phyloP scores from a whole-genome alignment of 2,113 vertebrate genomes.

The Stegastes partitus region DNA sequence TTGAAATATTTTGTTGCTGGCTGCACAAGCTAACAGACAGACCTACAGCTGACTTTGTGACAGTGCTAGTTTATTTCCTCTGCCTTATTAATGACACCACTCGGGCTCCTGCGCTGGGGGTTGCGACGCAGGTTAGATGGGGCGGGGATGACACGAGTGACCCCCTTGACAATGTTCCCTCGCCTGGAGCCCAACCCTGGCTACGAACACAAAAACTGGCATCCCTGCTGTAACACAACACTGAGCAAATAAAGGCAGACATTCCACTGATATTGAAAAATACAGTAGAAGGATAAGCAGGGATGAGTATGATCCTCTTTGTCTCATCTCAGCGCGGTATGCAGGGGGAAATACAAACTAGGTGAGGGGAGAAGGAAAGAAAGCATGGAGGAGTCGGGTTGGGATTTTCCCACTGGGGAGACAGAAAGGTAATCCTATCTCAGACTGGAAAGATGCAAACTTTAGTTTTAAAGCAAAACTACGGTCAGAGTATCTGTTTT shows the following conservation, averaged over 20 bases:
- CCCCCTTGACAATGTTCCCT: slow-evolving; percentile 43
- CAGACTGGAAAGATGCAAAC: slow-evolving; percentile 12
- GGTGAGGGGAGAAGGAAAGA: slow-evolving; percentile 30
- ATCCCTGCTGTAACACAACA: slow-evolving; percentile 67
- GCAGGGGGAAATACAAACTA: slow-evolving; percentile 46
- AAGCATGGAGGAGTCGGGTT: slow-evolving; percentile 8
- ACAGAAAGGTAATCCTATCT: background rate
- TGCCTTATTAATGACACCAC: slow-evolving; percentile 32
- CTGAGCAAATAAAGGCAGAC: slow-evolving; percentile 75
- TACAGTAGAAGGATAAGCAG: slow-evolving; percentile 71
- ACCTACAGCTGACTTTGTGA: slow-evolving; percentile 26
- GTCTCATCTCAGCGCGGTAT: slow-evolving; percentile 60
- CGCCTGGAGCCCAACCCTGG: slow-evolving; percentile 39
- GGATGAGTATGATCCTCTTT: slow-evolving; percentile 74
- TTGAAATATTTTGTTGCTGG: slow-evolving; percentile 32
- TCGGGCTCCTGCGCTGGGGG: slow-evolving; percentile 8
- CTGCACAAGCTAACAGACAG: slow-evolving; percentile 21
- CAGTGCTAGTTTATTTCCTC: slow-evolving; percentile 27
- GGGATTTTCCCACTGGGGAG: slow-evolving; percentile 32
- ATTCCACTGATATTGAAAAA: slow-evolving; percentile 83
- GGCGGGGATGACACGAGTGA: slow-evolving; percentile 20
- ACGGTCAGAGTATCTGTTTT: slow-evolving; percentile 31
- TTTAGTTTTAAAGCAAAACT: slow-evolving; percentile 38
- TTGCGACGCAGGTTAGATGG: slow-evolving; percentile 3
- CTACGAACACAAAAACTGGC: slow-evolving; percentile 54